Percentiles rank a stretch among this genome's conserved stretches.
These are phyloP conservation scores for Zophobas atratus DNA, from an alignment of 1,140 invertebrate genomes.

Conservation along the genomic window DNA sequence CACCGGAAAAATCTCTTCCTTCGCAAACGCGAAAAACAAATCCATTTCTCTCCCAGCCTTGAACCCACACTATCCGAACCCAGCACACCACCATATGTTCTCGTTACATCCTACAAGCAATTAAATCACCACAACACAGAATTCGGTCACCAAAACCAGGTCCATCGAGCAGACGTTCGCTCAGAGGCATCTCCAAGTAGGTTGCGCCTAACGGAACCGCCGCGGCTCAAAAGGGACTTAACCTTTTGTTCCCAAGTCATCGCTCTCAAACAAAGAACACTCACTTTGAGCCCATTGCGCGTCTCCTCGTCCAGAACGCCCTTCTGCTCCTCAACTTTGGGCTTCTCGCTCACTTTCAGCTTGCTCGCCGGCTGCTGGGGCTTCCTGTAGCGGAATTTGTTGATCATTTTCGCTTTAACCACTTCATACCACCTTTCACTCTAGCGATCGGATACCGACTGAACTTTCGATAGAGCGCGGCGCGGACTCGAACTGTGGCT, in stretches of 20 bases:
- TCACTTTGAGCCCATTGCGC: slow-evolving; percentile 57
- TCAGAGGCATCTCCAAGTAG: slow-evolving; percentile 22
- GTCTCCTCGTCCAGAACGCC: slow-evolving; percentile 55
- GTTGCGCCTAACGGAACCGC: slow-evolving; percentile 28
- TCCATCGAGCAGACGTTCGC: neutral
- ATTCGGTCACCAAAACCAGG: slow-evolving; percentile 8
- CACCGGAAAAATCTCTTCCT: neutral
- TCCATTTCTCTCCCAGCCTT: too few species aligned
- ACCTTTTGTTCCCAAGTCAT: slow-evolving; percentile 4
- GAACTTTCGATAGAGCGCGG: slow-evolving; percentile 52
- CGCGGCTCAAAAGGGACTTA: neutral
- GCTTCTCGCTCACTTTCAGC: slow-evolving; percentile 42
- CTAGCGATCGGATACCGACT: slow-evolving; percentile 45
- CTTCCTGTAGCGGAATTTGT: slow-evolving; percentile 63
- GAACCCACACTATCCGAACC: neutral
- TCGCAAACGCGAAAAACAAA: neutral
- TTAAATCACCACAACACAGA: neutral
- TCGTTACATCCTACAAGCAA: neutral
- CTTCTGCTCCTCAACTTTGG: slow-evolving; percentile 24
- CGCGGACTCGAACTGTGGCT: slow-evolving; percentile 8
- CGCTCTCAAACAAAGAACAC: slow-evolving; percentile 38
- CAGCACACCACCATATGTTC: slow-evolving; percentile 4
- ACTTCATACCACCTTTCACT: slow-evolving; percentile 54
- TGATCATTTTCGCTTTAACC: slow-evolving; percentile 54
- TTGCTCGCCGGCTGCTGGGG: slow-evolving; percentile 48